Evolutionary conservation across 35 echinoderm and acorn worm species (phyloP).

Genomic region (Strongylocentrotus purpuratus): DNA sequence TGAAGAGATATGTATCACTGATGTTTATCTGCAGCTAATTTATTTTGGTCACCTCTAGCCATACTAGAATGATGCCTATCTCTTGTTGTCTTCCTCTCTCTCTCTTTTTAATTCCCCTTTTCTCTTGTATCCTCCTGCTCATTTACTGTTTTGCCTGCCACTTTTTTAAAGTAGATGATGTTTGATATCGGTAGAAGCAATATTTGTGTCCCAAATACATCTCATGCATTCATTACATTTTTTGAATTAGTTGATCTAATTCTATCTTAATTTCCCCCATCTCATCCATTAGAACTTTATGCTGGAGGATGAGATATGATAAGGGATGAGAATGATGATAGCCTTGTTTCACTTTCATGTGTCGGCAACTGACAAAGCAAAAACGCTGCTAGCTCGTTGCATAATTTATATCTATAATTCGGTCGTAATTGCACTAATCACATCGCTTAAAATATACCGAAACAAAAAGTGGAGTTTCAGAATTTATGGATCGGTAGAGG

Average conservation of each 20-base stretch:
- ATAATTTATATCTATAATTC: slow-evolving; percentile 10
- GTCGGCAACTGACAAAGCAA: neutral
- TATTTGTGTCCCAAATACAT: slow-evolving; percentile 13
- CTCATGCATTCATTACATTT: slow-evolving; percentile 1
- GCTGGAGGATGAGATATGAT: neutral
- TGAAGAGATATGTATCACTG: no score
- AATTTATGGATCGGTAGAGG: neutral
- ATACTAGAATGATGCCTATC: no score
- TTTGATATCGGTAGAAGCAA: neutral
- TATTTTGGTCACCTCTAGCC: no score
- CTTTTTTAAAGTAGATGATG: no score
- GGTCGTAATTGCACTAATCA: neutral
- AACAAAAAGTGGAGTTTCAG: neutral
- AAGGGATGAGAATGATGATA: neutral
- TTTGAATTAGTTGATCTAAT: neutral
- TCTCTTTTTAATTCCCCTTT: no score
- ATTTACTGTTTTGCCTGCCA: no score
- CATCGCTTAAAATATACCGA: neutral
- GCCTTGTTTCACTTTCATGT: neutral
- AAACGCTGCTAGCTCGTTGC: neutral
- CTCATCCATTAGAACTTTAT: neutral
- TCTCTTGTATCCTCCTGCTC: no score
- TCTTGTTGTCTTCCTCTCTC: no score
- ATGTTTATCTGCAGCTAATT: no score
- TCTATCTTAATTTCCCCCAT: neutral